These are phyloP conservation scores for Actenoides hombroni DNA, from an alignment of 2,113 vertebrate genomes.

Conservation along the genomic window DNA sequence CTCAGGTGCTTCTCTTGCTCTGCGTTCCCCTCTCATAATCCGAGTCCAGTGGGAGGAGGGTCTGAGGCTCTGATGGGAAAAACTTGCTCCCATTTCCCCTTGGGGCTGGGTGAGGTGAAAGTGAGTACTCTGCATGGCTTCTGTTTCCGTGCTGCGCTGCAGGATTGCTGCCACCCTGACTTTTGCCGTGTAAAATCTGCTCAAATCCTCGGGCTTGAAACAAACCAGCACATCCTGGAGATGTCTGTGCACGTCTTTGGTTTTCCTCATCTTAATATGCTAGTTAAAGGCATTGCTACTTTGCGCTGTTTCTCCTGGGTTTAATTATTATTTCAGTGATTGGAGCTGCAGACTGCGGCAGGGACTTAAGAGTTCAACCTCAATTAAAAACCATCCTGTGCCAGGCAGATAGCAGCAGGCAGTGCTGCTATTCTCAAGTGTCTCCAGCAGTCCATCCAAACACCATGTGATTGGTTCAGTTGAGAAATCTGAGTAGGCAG, in stretches of 20 bases:
- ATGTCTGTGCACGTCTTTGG: not conserved
- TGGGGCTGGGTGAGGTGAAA: not conserved
- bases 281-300: not conserved
- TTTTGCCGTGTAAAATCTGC: not conserved
- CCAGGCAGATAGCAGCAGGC: slow-evolving; percentile 40
- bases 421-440: slow-evolving; percentile 38
- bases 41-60: not conserved
- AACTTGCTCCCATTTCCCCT: not conserved
- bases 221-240: not conserved
- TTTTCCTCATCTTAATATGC: not conserved
- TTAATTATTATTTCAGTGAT: slow-evolving; percentile 55
- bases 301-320: slow-evolving; percentile 26
- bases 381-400: slow-evolving; percentile 49
- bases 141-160: not conserved
- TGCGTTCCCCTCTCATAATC: not conserved
- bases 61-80: not conserved
- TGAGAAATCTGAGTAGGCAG: slow-evolving; percentile 65
- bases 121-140: not conserved
- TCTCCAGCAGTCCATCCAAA: slow-evolving; percentile 29
- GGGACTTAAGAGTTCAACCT: slow-evolving; percentile 42
- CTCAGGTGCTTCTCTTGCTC: fast-evolving
- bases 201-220: not conserved
- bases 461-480: slow-evolving; percentile 10
- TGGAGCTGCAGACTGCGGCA: slow-evolving; percentile 35
- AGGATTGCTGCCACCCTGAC: not conserved